phyloP scores from a whole-genome alignment of 2,113 vertebrate genomes.

The Semnornis frantzii region DNA sequence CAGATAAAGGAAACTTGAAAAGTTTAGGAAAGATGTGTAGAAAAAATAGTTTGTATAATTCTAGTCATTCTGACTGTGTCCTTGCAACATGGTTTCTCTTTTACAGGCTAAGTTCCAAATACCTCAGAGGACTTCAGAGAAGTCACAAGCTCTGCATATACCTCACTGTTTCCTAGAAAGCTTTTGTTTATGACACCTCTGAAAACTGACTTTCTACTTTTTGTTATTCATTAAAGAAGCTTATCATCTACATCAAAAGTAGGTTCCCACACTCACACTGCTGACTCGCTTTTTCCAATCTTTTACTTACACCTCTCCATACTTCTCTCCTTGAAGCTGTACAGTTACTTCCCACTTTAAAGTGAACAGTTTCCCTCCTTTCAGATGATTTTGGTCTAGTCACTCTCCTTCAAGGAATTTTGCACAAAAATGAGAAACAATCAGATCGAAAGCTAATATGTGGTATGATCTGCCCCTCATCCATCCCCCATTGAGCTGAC shows the following conservation, averaged over 20 bases:
- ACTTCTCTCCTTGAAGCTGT: neutral
- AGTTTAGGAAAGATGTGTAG: neutral
- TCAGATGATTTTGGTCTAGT: neutral
- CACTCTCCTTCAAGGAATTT: neutral
- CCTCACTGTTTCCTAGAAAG: neutral
- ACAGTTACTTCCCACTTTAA: neutral
- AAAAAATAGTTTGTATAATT: neutral
- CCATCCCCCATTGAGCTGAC: neutral
- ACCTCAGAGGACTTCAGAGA: accelerated
- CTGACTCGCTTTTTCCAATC: neutral
- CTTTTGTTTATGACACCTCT: neutral
- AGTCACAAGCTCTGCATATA: neutral
- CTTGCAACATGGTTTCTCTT: neutral
- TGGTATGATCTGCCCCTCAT: neutral
- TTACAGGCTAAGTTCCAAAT: neutral
- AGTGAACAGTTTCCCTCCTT: neutral
- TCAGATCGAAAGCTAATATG: neutral
- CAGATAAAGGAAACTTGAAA: neutral
- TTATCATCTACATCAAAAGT: neutral
- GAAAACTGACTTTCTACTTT: neutral
- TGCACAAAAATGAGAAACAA: neutral
- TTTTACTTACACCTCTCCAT: neutral
- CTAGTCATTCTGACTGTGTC: neutral
- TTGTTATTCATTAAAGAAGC: neutral
- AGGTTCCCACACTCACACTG: neutral